Percentiles rank a stretch among this genome's conserved stretches.
Conservation (phyloP, 2,797 vertebrate genomes). For the Mormyrus proboscirostris region DNA sequence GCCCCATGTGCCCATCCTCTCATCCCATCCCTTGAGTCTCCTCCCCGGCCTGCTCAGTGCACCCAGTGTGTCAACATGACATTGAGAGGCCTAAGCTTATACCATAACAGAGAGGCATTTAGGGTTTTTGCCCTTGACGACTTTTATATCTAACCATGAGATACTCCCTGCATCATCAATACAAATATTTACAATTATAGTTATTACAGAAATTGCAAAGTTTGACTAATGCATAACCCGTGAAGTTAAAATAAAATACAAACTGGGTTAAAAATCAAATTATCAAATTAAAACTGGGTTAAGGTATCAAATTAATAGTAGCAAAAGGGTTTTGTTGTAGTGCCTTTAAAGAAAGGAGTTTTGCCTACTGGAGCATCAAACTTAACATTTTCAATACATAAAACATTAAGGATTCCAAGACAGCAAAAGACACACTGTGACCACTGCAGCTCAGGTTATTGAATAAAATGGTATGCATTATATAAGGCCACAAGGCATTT, state of each 20-base stretch:
- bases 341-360: neutral
- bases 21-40: neutral
- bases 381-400: neutral
- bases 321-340: neutral
- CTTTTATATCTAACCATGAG: neutral
- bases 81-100: neutral
- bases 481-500: neutral
- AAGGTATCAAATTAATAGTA: neutral
- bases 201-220: neutral
- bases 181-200: neutral
- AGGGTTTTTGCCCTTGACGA: neutral
- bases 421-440: neutral
- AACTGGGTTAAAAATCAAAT: too few species aligned
- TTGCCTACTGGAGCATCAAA: neutral
- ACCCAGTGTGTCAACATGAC: neutral
- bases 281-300: neutral
- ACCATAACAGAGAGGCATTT: neutral
- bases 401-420: neutral
- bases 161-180: neutral
- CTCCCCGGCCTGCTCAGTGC: neutral
- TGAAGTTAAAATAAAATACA: neutral
- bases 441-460: neutral
- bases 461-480: neutral
- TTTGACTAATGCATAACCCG: neutral
- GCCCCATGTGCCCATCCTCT: neutral